Conservation (phyloP, 1,140 invertebrate species). For the Phortica variegata region DNA sequence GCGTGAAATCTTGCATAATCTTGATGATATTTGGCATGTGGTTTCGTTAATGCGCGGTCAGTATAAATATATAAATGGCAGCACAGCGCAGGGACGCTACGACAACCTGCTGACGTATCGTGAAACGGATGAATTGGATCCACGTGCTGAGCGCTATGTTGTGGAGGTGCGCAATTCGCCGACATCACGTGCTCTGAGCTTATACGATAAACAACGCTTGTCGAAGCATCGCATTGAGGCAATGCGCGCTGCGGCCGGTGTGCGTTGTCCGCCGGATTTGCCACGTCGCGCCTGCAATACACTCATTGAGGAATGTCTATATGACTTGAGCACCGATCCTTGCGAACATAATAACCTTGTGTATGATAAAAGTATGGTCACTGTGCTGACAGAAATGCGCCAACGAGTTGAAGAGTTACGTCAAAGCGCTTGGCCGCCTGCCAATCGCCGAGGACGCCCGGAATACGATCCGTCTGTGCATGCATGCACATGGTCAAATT, state of each 20-base stretch:
- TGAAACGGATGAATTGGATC: conserved; percentile 33
- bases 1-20: conserved; percentile 69
- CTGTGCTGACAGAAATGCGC: conserved; percentile 24
- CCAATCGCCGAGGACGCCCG: conserved; percentile 16
- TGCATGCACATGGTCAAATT: conserved; percentile 37
- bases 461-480: conserved; percentile 29
- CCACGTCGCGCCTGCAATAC: conserved; percentile 52
- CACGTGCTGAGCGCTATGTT: conserved; percentile 52
- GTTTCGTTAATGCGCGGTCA: conserved; percentile 65
- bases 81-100: conserved; percentile 53
- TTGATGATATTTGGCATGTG: conserved; percentile 68
- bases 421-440: conserved; percentile 13
- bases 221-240: conserved; percentile 38
- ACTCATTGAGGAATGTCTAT: conserved; percentile 66
- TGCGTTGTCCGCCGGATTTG: conserved; percentile 46
- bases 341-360: conserved; percentile 76
- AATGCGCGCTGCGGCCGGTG: conserved; percentile 56
- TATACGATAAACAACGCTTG: conserved; percentile 24
- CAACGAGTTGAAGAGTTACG: conserved; percentile 19
- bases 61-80: conserved; percentile 76
- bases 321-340: conserved; percentile 72
- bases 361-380: conserved; percentile 16
- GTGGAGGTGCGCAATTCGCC: conserved; percentile 59
- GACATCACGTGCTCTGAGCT: conserved; percentile 29
- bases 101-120: conserved; percentile 58